Percentiles rank a stretch among this genome's conserved stretches.
Conservation (phyloP, 1,140 invertebrate genomes). For the Drosophila leontia region DNA sequence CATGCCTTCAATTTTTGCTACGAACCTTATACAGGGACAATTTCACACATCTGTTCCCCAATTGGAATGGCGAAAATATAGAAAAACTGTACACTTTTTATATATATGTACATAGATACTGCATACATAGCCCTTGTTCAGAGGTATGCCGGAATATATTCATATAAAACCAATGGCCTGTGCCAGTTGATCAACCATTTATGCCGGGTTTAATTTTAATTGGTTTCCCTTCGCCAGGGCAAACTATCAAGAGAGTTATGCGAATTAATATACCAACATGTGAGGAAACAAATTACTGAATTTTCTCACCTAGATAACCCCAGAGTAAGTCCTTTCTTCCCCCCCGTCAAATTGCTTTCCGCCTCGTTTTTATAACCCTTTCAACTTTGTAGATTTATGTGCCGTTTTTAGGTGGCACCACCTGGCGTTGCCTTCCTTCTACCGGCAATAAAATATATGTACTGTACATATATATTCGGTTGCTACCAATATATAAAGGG, state of each 20-base stretch:
- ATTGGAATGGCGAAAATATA: slow-evolving; percentile 20
- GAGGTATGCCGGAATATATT: slow-evolving; percentile 20
- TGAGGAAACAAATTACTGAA: slow-evolving; percentile 18
- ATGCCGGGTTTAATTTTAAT: slow-evolving; percentile 43
- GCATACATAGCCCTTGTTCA: neutral
- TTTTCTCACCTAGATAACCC: slow-evolving; percentile 28
- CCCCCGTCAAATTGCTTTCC: slow-evolving; percentile 20
- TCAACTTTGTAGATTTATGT: slow-evolving; percentile 53
- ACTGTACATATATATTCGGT: slow-evolving; percentile 20
- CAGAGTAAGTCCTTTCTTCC: neutral
- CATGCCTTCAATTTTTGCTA: slow-evolving; percentile 7
- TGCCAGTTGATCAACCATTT: slow-evolving; percentile 33
- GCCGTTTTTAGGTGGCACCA: slow-evolving; percentile 44
- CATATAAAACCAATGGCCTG: slow-evolving; percentile 24
- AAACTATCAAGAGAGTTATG: slow-evolving; percentile 22
- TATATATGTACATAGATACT: neutral
- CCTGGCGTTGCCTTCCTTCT: slow-evolving; percentile 29
- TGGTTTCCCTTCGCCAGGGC: slow-evolving; percentile 23
- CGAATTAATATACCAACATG: slow-evolving; percentile 11
- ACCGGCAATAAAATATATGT: slow-evolving; percentile 45
- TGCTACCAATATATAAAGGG: slow-evolving; percentile 17
- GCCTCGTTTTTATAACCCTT: slow-evolving; percentile 31
- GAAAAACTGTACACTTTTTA: slow-evolving; percentile 32
- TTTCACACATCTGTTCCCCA: slow-evolving; percentile 45
- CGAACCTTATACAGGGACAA: slow-evolving; percentile 15